A percentile compares a stretch with the other conserved stretches of the same genome.
These are phyloP conservation scores for Chydorus sphaericus DNA, from an alignment of 2,888 invertebrate species.

Conservation along the genomic window DNA sequence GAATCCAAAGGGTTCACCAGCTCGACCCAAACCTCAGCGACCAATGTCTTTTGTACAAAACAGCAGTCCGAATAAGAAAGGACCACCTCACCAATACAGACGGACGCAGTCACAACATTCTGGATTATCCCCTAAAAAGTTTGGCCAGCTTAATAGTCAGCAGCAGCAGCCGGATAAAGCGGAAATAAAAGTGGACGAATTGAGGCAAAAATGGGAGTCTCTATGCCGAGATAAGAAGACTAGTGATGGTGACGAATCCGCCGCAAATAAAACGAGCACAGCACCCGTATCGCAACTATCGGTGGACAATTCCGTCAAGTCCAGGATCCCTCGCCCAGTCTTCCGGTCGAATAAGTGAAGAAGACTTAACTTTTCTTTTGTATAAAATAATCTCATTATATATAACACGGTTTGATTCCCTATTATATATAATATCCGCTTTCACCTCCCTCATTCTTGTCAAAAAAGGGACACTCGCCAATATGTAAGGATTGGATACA, in stretches of 20 bases:
- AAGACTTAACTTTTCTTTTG: too few relatives aligned
- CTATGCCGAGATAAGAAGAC: constrained; percentile 42
- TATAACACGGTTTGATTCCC: too few relatives aligned
- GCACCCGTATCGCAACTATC: background rate
- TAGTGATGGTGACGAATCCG: constrained; percentile 16
- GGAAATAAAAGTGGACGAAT: constrained; percentile 43
- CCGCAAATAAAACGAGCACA: background rate
- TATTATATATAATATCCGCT: too few relatives aligned
- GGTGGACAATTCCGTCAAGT: background rate
- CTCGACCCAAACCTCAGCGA: background rate
- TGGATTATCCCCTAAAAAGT: background rate
- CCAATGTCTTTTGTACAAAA: constrained; percentile 5
- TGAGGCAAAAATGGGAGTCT: constrained; percentile 69
- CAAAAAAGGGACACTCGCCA: too few relatives aligned
- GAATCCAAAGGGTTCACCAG: background rate
- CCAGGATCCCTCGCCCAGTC: constrained; percentile 15
- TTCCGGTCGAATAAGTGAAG: constrained; percentile 3
- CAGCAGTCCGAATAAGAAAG: background rate
- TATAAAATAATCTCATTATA: too few relatives aligned
- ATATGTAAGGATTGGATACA: too few relatives aligned
- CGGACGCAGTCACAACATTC: constrained; percentile 6
- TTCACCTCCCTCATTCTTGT: too few relatives aligned
- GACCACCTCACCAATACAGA: background rate
- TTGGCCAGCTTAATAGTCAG: background rate
- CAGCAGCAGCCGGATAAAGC: background rate